Base-by-base conservation (phyloP, 1,140 invertebrate genomes). In the Batillaria attramentaria region DNA sequence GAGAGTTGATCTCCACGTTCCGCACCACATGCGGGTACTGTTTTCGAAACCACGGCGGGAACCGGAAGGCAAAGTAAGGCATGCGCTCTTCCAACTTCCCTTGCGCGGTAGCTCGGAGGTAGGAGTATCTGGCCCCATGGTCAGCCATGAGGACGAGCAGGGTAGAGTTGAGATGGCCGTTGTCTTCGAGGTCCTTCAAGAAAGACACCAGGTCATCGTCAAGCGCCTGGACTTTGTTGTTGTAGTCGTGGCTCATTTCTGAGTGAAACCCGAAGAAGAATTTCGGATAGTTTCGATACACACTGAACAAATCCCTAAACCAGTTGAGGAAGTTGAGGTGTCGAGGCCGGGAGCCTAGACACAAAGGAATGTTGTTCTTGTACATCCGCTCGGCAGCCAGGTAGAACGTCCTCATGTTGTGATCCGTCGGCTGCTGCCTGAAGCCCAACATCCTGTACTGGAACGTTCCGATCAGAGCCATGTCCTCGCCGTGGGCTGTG, bases 361-460 rank as follows among this genome's bases (percentile, higher is more conserved):
- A 99, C 37, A 79, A 85, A 1, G 79, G 82, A 18, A 82, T 81
- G 81, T 85, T 57, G 85, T 81, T 77, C 35, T 87, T 8, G 93
- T 94, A 94, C 92, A 94, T 85, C 92, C 92, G 75, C 87, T 94
- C 90, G 31, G 92, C 91, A 6, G 92, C 92, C 43, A 95, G 79
- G 84, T 95, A 96, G 89, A 94, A 98, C 0, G 95, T 94, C 42
- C 96, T 91, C 92, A 97, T 94, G 87, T 97, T 98, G 91, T 98
- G 97, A 91, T 98, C 95, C 0, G 97, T 96, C 0, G 97, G 97
- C 82, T 95, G 94, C 0, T 92, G 79, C 78, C 93, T 92, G 89
- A 99, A 99, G 0, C 97, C 97, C 79, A 96, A 95, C 86, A 98
- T 93, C 18, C 97, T 93, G 90, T 97, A 97, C 37, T 96, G 97